A percentile compares a stretch with the other conserved stretches of the same genome.
Conservation (phyloP, 2,888 invertebrate species). For the Penaeus monodon region DNA sequence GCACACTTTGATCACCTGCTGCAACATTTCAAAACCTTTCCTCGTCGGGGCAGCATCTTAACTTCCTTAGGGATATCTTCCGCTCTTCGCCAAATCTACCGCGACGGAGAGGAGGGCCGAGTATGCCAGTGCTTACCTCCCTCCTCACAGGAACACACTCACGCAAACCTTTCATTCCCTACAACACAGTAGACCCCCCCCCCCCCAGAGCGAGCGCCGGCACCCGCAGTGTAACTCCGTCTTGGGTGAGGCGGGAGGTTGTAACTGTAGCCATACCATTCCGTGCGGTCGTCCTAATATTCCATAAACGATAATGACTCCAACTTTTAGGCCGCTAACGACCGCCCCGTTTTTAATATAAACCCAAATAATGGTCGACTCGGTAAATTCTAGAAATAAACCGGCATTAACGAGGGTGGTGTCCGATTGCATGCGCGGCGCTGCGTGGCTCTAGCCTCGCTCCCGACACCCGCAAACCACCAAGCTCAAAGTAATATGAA, state of each 20-base stretch:
- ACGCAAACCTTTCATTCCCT: no score
- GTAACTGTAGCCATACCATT: conserved; percentile 58
- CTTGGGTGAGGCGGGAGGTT: conserved; percentile 34
- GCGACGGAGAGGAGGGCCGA: neutral
- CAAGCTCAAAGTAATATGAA: neutral
- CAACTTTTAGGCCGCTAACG: conserved; percentile 59
- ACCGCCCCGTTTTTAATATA: conserved; percentile 58
- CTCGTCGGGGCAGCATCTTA: neutral
- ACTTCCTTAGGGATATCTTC: neutral
- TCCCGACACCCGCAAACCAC: no score
- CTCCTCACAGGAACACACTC: no score
- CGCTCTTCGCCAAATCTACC: neutral
- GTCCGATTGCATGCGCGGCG: conserved; percentile 48
- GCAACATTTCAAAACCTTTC: neutral
- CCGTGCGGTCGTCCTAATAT: conserved; percentile 56
- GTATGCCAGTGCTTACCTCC: no score
- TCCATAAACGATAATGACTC: conserved; percentile 59
- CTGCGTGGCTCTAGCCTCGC: neutral
- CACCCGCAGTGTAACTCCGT: neutral
- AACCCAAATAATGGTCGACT: conserved; percentile 59
- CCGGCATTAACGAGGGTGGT: conserved; percentile 54
- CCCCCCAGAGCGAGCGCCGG: neutral
- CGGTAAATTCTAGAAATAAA: conserved; percentile 59
- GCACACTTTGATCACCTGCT: neutral
- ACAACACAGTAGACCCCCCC: neutral